Evolutionary conservation across 2,888 invertebrate genomes (phyloP).

Genomic region (Strigamia crassipes): DNA sequence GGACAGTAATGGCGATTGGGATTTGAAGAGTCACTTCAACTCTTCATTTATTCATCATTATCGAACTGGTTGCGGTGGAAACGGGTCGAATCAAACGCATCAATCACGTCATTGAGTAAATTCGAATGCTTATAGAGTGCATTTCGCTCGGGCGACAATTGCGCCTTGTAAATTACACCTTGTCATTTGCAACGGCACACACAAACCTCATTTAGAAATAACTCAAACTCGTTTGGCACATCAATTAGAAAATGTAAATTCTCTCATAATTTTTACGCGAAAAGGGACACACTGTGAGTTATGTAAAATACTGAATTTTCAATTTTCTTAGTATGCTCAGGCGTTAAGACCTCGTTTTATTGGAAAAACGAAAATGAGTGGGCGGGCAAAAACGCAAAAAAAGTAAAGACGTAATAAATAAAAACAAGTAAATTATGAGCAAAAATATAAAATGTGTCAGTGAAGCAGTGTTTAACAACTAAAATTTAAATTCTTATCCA

Average conservation of each 20-base stretch:
- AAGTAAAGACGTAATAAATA: not conserved
- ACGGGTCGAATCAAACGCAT: not conserved
- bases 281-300: not conserved
- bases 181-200: not conserved
- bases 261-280: not conserved
- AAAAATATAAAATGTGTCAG: not conserved
- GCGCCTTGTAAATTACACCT: not conserved
- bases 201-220: not conserved
- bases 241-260: constrained; percentile 6
- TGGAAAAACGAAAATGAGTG: not conserved
- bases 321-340: not conserved
- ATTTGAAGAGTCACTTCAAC: constrained; percentile 17
- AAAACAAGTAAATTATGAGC: not conserved
- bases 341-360: not conserved
- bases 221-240: not conserved
- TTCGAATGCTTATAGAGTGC: constrained; percentile 3
- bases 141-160: not conserved
- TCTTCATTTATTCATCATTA: constrained; percentile 33
- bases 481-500: not conserved
- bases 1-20: constrained; percentile 26
- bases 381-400: not conserved
- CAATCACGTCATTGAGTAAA: not conserved
- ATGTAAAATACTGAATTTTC: not conserved
- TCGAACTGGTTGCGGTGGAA: not conserved
- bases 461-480: not conserved